These are phyloP conservation scores for Oikopleura albicans DNA, from an alignment of 23 tunicate species.

Conservation along the genomic window DNA sequence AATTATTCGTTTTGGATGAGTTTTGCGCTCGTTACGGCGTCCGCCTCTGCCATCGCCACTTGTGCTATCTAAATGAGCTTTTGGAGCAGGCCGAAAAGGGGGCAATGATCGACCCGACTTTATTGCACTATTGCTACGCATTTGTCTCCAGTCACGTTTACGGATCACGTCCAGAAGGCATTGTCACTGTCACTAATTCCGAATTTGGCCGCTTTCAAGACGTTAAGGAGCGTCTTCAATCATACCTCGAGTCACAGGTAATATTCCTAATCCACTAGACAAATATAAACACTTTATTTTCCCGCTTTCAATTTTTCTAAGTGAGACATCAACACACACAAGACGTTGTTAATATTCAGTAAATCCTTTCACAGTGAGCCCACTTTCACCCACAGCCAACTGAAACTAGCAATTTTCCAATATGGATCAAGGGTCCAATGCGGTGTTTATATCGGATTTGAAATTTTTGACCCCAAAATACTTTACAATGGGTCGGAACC, in stretches of 20 bases:
- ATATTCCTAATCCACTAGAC: no score
- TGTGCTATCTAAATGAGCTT: conserved; percentile 57
- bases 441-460: no score
- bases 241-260: conserved; percentile 38
- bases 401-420: no score
- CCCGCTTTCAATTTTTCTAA: no score
- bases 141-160: conserved; percentile 63
- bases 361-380: no score
- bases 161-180: conserved; percentile 78
- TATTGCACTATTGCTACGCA: conserved; percentile 77
- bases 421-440: no score
- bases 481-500: no score
- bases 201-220: conserved; percentile 59
- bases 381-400: no score
- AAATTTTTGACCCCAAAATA: no score
- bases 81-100: conserved; percentile 59
- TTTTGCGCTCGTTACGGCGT: conserved; percentile 94
- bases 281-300: no score
- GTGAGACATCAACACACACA: no score
- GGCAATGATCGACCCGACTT: conserved; percentile 77
- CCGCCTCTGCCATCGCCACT: conserved; percentile 65
- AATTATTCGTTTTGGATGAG: conserved; percentile 79
- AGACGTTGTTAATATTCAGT: no score
- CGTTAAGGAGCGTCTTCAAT: conserved; percentile 35
- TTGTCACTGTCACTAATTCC: conserved; percentile 57